Conservation (phyloP, 2,797 vertebrate species). For the Uromys caudimaculatus region DNA sequence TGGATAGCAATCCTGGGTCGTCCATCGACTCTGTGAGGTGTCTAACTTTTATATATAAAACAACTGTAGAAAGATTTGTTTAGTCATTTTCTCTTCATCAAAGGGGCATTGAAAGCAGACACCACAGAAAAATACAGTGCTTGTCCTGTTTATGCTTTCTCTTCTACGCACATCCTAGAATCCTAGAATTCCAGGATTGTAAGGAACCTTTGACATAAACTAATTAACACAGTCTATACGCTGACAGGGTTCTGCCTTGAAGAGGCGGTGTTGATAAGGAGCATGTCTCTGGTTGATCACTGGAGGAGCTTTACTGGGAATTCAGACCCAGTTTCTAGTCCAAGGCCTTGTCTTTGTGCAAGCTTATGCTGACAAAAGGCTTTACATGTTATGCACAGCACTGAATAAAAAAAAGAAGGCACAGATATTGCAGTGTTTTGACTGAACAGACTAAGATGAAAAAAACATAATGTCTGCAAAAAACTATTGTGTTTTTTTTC, state of each 20-base stretch:
- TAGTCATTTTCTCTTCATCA: conserved; percentile 54
- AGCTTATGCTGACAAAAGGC: neutral
- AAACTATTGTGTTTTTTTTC: neutral
- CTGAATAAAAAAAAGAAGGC: neutral
- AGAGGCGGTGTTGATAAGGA: neutral
- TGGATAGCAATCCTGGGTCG: conserved; percentile 68
- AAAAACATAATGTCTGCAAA: neutral
- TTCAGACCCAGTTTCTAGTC: neutral
- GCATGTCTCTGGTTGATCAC: neutral
- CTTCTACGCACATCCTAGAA: conserved; percentile 3
- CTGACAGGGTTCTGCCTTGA: neutral
- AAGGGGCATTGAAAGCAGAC: neutral
- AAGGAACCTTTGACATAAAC: conserved; percentile 17
- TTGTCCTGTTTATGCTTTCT: neutral
- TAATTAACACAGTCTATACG: conserved; percentile 32
- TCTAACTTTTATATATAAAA: conserved; percentile 72
- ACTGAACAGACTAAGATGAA: neutral
- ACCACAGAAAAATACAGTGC: conserved; percentile 18
- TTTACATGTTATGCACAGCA: neutral
- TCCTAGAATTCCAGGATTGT: neutral
- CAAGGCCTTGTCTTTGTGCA: neutral
- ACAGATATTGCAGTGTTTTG: neutral
- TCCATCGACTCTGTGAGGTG: conserved; percentile 42
- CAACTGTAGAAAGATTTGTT: conserved; percentile 51
- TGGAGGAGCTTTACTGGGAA: neutral